Evolutionary conservation across 2,888 invertebrate genomes (phyloP).

Genomic region (Seladonia tumulorum): DNA sequence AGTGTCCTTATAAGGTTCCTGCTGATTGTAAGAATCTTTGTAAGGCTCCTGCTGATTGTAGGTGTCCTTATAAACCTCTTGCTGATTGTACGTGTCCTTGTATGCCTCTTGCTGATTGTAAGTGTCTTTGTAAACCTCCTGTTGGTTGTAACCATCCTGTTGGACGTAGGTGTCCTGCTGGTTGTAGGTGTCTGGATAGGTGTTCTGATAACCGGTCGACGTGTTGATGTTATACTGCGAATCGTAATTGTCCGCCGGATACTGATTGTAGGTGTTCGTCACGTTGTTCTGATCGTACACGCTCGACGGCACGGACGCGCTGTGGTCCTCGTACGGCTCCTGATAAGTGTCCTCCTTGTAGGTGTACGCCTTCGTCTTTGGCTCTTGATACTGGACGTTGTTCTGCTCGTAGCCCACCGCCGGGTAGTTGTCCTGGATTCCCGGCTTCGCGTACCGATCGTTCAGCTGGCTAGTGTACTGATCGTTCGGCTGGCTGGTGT

Average conservation of each 20-base stretch:
- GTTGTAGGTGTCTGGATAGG: constrained; percentile 51
- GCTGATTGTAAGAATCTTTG: constrained; percentile 31
- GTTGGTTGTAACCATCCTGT: constrained; percentile 25
- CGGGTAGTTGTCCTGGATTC: constrained; percentile 75
- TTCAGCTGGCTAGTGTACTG: constrained; percentile 67
- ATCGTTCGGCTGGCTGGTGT: constrained; percentile 73
- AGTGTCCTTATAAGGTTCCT: constrained; percentile 27
- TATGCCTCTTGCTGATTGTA: constrained; percentile 29
- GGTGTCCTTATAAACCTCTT: constrained; percentile 26
- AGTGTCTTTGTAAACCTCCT: constrained; percentile 28
- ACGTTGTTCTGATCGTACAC: constrained; percentile 75
- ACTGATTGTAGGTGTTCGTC: constrained; percentile 74
- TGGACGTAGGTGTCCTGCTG: constrained; percentile 33
- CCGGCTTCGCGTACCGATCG: constrained; percentile 64
- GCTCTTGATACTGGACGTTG: constrained; percentile 71
- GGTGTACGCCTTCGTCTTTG: constrained; percentile 12
- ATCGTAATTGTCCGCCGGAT: constrained; percentile 74
- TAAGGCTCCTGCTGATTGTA: constrained; percentile 29
- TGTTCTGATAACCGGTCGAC: constrained; percentile 66
- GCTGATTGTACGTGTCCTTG: constrained; percentile 31
- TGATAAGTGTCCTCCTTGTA: constrained; percentile 71
- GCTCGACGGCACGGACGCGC: constrained; percentile 71
- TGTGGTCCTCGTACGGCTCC: constrained; percentile 70
- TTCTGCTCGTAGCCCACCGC: constrained; percentile 74
- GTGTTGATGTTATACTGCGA: constrained; percentile 70